A percentile compares a stretch with the other conserved stretches of the same genome.
phyloP scores from a whole-genome alignment of 2,888 invertebrate genomes.

The Lepidocyrtoides sp. region DNA sequence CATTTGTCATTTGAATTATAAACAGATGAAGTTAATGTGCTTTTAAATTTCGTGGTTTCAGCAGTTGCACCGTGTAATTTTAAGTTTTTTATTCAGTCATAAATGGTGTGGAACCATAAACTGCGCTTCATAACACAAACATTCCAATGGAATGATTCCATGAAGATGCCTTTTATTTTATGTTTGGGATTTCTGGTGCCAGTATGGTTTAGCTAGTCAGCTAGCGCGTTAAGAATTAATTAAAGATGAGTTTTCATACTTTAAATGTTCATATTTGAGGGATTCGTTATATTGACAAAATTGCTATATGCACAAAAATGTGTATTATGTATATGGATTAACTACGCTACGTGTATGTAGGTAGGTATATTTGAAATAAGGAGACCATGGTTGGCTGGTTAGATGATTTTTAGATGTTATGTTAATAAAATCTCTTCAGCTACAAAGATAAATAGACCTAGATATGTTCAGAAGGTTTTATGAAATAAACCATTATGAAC shows the following conservation, averaged over 20 bases:
- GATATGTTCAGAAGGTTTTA: not conserved
- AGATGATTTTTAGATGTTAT: not conserved
- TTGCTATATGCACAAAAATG: too few species aligned
- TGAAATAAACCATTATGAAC: not conserved
- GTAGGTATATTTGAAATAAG: too few species aligned
- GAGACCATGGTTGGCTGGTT: not conserved
- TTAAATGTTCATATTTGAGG: too few species aligned
- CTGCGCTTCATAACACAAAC: not conserved
- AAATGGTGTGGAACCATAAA: constrained; percentile 29
- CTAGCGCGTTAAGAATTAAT: constrained; percentile 3
- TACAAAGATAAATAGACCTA: not conserved
- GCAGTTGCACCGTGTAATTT: constrained; percentile 41
- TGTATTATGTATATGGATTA: too few species aligned
- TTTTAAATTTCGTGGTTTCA: not conserved
- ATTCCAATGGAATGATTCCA: too few species aligned
- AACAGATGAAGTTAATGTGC: constrained; percentile 53
- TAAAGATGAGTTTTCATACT: not conserved
- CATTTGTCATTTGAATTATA: constrained; percentile 57
- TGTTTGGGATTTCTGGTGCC: not conserved
- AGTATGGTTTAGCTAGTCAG: not conserved
- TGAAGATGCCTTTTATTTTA: constrained; percentile 30
- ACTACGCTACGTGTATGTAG: too few species aligned
- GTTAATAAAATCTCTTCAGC: not conserved
- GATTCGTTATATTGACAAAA: too few species aligned
- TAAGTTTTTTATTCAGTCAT: not conserved